Base-by-base conservation (phyloP, 2,888 invertebrate genomes). In the Odontothrips loti region DNA sequence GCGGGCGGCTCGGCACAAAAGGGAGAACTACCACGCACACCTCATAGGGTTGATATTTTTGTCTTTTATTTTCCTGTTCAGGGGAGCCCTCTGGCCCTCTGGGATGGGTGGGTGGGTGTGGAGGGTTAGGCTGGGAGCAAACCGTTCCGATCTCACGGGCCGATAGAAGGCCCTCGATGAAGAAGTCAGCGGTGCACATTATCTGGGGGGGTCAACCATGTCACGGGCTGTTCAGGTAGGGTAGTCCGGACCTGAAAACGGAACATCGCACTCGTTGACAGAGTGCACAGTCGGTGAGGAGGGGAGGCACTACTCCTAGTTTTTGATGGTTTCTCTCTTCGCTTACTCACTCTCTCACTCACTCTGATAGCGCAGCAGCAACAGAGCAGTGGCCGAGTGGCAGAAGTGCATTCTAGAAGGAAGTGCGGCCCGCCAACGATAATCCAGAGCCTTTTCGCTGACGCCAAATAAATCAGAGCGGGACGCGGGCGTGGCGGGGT, bases 381-480 rank as follows among this genome's bases (percentile, higher is more conserved):
- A 43, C 34, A 43, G 34, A 43, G 34, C 34, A 43, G 34, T 43
- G 34, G 34, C 34, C 34, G 27, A 27, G 68, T 12, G 23, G 58
- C 58, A 58, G 58, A 27, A 75, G 68, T 75, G 68, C 68, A 75
- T 75, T 75, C 68, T 23, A 27, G 23, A 23, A 27, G 23, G 27
- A 23, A 75, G 68, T 75, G 27, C 68, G 68, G 58, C 17, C 58
- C 58, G 58, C 58, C 68, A 12, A 27, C 68, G 68, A 75, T 75
- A 75, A 75, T 75, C 68, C 68, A 75, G 68, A 23, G 68, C 58
- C 58, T 58, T 58, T 58, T 58, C 58, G 68, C 68, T 75, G 68
- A 75, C 68, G 68, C 27, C 68, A 75, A 75, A 75, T 75, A 75
- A 75, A 75, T 75, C 68, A 75, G 58, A 58, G 68, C 68, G 27